Evolutionary conservation across 2,113 vertebrate species (phyloP).

Genomic region (Atherinomorus stipes): DNA sequence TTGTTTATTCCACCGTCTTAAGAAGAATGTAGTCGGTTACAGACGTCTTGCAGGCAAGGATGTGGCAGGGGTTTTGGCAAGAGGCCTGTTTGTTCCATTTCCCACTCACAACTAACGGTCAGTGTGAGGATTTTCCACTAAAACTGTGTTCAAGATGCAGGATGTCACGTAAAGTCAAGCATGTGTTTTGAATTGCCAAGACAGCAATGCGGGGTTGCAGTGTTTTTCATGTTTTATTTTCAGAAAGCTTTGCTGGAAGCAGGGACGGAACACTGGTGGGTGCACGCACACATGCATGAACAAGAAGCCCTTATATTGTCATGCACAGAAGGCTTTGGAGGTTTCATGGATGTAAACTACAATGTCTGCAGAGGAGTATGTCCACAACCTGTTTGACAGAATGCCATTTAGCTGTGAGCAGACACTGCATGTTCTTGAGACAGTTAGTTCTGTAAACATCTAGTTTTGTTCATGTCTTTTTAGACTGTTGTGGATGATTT

Average conservation of each 20-base stretch:
- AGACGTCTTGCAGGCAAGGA: neutral
- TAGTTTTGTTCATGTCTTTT: slow-evolving; percentile 3
- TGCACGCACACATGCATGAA: neutral
- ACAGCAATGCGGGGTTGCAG: neutral
- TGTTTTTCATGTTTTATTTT: slow-evolving; percentile 22
- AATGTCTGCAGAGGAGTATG: neutral
- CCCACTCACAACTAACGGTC: slow-evolving; percentile 14
- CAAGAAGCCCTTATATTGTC: neutral
- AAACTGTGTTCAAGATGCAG: slow-evolving; percentile 3
- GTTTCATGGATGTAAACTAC: neutral
- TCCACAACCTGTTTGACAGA: slow-evolving; percentile 47
- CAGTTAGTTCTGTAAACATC: slow-evolving; percentile 15
- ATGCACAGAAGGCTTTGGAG: neutral
- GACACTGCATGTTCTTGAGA: neutral
- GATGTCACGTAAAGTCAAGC: neutral
- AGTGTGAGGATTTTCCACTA: neutral
- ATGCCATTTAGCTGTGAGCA: slow-evolving; percentile 12
- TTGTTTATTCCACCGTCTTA: neutral
- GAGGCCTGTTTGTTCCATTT: slow-evolving; percentile 32
- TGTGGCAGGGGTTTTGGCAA: slow-evolving; percentile 2
- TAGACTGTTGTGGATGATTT: too few relatives aligned
- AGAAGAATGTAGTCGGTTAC: neutral
- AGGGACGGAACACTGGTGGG: neutral
- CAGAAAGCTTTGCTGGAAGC: slow-evolving; percentile 2
- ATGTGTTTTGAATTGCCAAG: slow-evolving; percentile 1